A percentile compares a stretch with the other conserved stretches of the same genome.
Evolutionary conservation across 2,113 vertebrate species (phyloP).

Genomic region (Brienomyrus longianalis): DNA sequence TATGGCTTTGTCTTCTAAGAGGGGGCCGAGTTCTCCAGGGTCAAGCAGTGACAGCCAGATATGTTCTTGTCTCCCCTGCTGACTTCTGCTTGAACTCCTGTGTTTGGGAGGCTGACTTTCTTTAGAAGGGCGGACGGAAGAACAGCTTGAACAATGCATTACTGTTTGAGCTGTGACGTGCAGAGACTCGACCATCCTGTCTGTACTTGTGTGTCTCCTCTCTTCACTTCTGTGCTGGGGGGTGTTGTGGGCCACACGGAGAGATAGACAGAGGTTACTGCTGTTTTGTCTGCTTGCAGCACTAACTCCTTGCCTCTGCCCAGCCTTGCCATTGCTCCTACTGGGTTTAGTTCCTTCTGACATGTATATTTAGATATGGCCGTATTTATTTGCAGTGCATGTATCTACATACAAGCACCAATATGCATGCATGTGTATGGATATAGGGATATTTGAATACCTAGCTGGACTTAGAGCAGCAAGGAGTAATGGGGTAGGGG

Average conservation of each 20-base stretch:
- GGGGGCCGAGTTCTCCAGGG: neutral
- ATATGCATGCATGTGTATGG: neutral
- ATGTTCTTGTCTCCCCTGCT: neutral
- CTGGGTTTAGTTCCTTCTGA: neutral
- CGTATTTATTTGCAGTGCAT: neutral
- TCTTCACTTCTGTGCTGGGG: constrained; percentile 17
- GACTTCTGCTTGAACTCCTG: neutral
- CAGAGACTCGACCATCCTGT: constrained; percentile 43
- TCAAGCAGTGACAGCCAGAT: neutral
- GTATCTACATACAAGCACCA: neutral
- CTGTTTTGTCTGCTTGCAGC: neutral
- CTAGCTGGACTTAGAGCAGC: neutral
- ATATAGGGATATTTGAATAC: neutral
- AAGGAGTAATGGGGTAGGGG: neutral
- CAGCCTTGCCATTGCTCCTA: neutral
- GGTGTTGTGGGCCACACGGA: neutral
- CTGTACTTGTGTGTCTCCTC: constrained; percentile 36
- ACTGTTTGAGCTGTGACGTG: constrained; percentile 56
- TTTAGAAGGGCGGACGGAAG: constrained; percentile 27
- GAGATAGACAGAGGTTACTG: neutral
- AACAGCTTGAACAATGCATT: constrained; percentile 39
- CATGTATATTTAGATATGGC: neutral
- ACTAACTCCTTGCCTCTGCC: neutral
- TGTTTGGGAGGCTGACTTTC: constrained; percentile 25
- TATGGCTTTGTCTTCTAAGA: neutral